Evolutionary conservation across 2,888 invertebrate genomes (phyloP).

Genomic region (Hirtodrosophila alboralis): DNA sequence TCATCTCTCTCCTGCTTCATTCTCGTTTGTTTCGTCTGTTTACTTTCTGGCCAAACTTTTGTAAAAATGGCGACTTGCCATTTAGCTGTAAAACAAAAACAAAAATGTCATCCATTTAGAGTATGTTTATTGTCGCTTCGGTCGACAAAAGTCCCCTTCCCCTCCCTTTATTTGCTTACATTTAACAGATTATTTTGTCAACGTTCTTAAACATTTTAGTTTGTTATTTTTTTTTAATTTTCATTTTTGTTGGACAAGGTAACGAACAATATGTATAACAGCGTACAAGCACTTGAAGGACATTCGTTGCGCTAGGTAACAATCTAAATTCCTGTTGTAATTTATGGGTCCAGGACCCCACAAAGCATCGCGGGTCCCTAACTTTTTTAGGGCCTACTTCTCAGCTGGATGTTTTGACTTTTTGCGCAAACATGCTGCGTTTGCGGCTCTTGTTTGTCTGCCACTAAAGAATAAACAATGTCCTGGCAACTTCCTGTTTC

Average conservation of each 20-base stretch:
- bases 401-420: slow-evolving; percentile 25
- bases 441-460: slow-evolving; percentile 45
- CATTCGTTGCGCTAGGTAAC: slow-evolving; percentile 53
- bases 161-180: slow-evolving; percentile 43
- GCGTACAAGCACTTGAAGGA: slow-evolving; percentile 35
- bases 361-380: neutral
- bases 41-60: slow-evolving; percentile 56
- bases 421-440: slow-evolving; percentile 23
- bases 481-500: slow-evolving; percentile 69
- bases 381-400: slow-evolving; percentile 12
- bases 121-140: slow-evolving; percentile 46
- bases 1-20: slow-evolving; percentile 9
- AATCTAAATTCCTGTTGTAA: slow-evolving; percentile 71
- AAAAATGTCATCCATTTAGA: slow-evolving; percentile 51
- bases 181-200: slow-evolving; percentile 74
- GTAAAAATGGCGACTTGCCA: slow-evolving; percentile 72
- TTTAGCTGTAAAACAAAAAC: slow-evolving; percentile 51
- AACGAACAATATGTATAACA: slow-evolving; percentile 2
- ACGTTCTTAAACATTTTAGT: slow-evolving; percentile 63
- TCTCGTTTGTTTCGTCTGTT: slow-evolving; percentile 12
- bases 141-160: neutral
- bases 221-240: too few relatives aligned
- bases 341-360: slow-evolving; percentile 48
- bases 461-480: slow-evolving; percentile 64
- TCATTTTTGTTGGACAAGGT: slow-evolving; percentile 28